phyloP scores from a whole-genome alignment of 2,888 invertebrate genomes.

The Glaucopsyche alexis region DNA sequence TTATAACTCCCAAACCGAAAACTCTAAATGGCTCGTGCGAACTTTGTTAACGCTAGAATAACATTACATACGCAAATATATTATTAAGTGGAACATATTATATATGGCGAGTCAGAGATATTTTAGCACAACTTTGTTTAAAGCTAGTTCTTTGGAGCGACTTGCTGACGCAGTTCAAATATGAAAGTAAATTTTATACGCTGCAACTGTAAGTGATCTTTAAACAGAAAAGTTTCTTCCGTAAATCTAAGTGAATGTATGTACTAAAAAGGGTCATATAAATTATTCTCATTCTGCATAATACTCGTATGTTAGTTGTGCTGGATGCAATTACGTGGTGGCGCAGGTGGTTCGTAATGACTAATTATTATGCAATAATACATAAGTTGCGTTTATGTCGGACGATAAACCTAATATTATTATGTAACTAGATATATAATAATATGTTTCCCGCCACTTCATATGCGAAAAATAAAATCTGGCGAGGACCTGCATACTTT shows the following conservation, averaged over 20 bases:
- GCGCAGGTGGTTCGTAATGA: slow-evolving; percentile 14
- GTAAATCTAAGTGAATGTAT: not conserved
- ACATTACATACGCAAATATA: slow-evolving; percentile 26
- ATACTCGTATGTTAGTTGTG: not conserved
- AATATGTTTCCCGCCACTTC: not conserved
- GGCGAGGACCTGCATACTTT: too few species aligned
- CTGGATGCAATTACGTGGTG: not conserved
- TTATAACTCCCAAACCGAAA: slow-evolving; percentile 28
- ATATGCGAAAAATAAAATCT: too few species aligned
- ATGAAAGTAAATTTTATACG: slow-evolving; percentile 19
- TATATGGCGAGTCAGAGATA: slow-evolving; percentile 14
- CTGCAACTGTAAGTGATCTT: slow-evolving; percentile 12
- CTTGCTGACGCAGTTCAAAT: slow-evolving; percentile 15
- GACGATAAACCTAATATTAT: not conserved
- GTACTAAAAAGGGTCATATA: too few species aligned
- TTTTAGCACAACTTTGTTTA: slow-evolving; percentile 24
- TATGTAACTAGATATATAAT: too few species aligned
- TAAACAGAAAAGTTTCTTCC: not conserved
- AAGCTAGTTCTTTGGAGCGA: not conserved
- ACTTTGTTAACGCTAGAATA: slow-evolving; percentile 23
- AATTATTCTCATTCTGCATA: not conserved
- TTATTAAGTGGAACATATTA: slow-evolving; percentile 18
- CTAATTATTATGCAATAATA: slow-evolving; percentile 5
- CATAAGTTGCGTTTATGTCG: slow-evolving; percentile 1
- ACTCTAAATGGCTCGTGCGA: slow-evolving; percentile 25